Base-by-base conservation (phyloP, 2,888 invertebrate species). In the Mythimna vitellina region DNA sequence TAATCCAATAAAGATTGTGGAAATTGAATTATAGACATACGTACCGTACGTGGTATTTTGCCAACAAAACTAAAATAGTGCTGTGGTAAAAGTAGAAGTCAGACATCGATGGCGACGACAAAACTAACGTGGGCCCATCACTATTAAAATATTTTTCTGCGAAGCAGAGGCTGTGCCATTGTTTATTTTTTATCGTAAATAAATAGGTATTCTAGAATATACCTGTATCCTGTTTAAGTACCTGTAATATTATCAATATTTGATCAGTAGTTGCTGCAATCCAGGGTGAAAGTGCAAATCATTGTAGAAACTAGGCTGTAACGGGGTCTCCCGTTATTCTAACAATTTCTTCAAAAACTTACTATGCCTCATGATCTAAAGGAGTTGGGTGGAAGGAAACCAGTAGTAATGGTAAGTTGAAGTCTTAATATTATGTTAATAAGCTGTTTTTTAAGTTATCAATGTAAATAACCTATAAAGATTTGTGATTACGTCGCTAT, bases 291-390 rank as follows among this genome's bases (percentile, higher is more conserved):
- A 76, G 73, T 77, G 76, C 70, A 69, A 70, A 72, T 38, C 75
- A 73, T 70, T 67, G 61, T 32, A 20, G 35, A 76, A 85, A 74
- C 54, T 88, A 69, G 73, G 79, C 66, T 79, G 66, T 84, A 91
- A 91, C 91, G 91, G 91, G 85, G 78, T 54, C 65, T 80, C 73
- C 90, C 89, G 90, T 90, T 90, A 91, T 76, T 83, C 53, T 79
- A 72, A 51, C 63, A 76, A 70, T 81, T 76, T 78, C 82, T 69
- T 77, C 65, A 87, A 90, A 89, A 92, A 87, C 78, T 80, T 92
- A 94, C 80, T 90, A 96, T 96, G 96, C 96, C 96, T 94, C 96
- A 96, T 93, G 96, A 96, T 93, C 86, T 95, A 78, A 96, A 95
- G 82, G 94, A 94, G 67, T 85, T 94, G 88, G 94, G 93, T 83